Evolutionary conservation across 2,888 invertebrate genomes (phyloP).

Genomic region (Ichneumoninae sp.): DNA sequence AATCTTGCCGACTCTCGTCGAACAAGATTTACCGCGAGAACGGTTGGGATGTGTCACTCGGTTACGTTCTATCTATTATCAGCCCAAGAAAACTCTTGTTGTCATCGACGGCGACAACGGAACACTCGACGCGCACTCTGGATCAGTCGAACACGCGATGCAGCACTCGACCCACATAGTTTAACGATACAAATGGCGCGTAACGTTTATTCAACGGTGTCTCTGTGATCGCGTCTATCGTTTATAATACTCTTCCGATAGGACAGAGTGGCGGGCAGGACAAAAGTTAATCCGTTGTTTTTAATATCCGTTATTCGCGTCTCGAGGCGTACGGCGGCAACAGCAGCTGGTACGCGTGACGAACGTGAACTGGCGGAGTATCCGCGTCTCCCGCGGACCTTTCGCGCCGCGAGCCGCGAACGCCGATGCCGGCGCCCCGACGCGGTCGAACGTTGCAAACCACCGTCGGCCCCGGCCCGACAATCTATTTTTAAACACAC

Average conservation of each 20-base stretch:
- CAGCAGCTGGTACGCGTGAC: constrained; percentile 64
- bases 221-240: background rate
- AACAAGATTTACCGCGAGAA: background rate
- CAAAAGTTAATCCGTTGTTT: background rate
- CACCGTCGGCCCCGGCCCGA: constrained; percentile 62
- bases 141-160: constrained; percentile 36
- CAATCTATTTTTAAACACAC: constrained; percentile 70
- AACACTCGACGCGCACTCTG: constrained; percentile 46
- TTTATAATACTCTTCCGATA: background rate
- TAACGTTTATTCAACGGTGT: background rate
- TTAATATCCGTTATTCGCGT: background rate
- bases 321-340: constrained; percentile 1
- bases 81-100: constrained; percentile 22
- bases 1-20: background rate
- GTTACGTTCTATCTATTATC: constrained; percentile 17
- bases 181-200: background rate
- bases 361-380: constrained; percentile 69
- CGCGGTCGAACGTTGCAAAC: constrained; percentile 57
- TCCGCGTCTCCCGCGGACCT: constrained; percentile 46
- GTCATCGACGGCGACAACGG: constrained; percentile 29
- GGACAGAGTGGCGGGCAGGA: background rate
- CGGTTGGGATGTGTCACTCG: background rate
- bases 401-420: constrained; percentile 58
- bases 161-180: constrained; percentile 28
- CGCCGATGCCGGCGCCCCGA: constrained; percentile 64